Conservation (phyloP, 2,113 vertebrate species). For the Junco hyemalis region DNA sequence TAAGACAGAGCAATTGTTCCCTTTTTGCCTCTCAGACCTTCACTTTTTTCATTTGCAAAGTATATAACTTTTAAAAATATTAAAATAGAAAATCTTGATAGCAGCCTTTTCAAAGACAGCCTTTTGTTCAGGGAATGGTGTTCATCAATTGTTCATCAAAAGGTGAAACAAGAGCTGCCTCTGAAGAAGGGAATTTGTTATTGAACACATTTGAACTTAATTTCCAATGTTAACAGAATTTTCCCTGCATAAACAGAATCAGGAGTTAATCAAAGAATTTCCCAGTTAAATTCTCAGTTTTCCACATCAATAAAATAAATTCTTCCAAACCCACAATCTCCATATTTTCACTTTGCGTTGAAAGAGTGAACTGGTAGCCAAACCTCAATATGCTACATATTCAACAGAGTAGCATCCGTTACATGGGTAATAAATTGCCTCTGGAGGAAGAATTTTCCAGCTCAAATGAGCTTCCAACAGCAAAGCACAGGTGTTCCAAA, state of each 20-base stretch:
- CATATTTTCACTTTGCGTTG: not conserved
- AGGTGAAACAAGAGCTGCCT: not conserved
- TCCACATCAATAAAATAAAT: slow-evolving; percentile 21
- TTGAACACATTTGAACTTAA: not conserved
- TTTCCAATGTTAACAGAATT: slow-evolving; percentile 31
- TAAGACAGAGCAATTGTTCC: not conserved
- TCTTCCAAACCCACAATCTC: slow-evolving; percentile 12
- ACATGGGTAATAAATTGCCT: slow-evolving; percentile 17
- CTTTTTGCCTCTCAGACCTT: not conserved
- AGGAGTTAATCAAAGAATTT: slow-evolving; percentile 5
- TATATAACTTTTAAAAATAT: not conserved
- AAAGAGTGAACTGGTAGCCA: slow-evolving; percentile 36
- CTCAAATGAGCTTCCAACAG: slow-evolving; percentile 21
- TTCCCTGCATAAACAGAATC: slow-evolving; percentile 17
- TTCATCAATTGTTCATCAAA: not conserved
- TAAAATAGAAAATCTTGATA: not conserved
- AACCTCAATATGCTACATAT: not conserved
- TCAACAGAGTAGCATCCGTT: slow-evolving; percentile 26
- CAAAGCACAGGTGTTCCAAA: slow-evolving; percentile 39
- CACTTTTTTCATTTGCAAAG: not conserved
- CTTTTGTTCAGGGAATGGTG: not conserved
- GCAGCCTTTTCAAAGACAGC: not conserved
- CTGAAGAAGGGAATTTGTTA: not conserved
- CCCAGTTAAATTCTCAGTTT: slow-evolving; percentile 39
- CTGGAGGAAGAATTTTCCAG: slow-evolving; percentile 23